These are phyloP conservation scores for Tetramorium alpestre DNA, from an alignment of 1,140 invertebrate species.

Conservation along the genomic window DNA sequence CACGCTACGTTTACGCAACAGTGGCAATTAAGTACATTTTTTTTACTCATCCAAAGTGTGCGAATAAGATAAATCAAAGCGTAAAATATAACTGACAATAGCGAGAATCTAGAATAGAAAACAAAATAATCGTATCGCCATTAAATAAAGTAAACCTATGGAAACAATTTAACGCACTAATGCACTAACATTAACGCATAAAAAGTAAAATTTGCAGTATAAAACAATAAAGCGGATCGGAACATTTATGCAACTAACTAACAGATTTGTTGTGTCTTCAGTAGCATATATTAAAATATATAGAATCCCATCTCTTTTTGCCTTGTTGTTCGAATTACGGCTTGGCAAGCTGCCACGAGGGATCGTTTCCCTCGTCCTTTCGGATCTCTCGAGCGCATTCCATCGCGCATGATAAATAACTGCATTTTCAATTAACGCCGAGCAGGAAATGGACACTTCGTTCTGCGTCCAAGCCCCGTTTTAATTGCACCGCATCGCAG, in stretches of 20 bases:
- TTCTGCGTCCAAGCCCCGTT: constrained; percentile 56
- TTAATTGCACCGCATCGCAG: constrained; percentile 61
- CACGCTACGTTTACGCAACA: constrained; percentile 1
- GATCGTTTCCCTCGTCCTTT: background rate
- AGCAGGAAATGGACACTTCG: constrained; percentile 59
- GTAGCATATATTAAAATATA: constrained; percentile 7
- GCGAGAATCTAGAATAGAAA: background rate
- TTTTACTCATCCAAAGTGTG: background rate
- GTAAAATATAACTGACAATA: constrained; percentile 2
- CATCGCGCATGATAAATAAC: constrained; percentile 73
- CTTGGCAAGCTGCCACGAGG: constrained; percentile 28
- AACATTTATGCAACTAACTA: background rate
- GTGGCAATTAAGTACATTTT: background rate
- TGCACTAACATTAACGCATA: background rate
- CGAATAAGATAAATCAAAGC: constrained; percentile 25
- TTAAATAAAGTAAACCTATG: background rate
- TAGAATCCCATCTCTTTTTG: background rate
- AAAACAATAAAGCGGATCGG: background rate
- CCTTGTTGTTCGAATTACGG: constrained; percentile 26
- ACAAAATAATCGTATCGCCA: background rate
- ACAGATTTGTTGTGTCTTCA: background rate
- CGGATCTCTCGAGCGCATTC: background rate
- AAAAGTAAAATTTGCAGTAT: background rate
- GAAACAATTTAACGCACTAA: background rate
- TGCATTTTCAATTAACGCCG: constrained; percentile 77